phyloP scores from a whole-genome alignment of 2,797 vertebrate species.

The Sebastes kiyomatsui region DNA sequence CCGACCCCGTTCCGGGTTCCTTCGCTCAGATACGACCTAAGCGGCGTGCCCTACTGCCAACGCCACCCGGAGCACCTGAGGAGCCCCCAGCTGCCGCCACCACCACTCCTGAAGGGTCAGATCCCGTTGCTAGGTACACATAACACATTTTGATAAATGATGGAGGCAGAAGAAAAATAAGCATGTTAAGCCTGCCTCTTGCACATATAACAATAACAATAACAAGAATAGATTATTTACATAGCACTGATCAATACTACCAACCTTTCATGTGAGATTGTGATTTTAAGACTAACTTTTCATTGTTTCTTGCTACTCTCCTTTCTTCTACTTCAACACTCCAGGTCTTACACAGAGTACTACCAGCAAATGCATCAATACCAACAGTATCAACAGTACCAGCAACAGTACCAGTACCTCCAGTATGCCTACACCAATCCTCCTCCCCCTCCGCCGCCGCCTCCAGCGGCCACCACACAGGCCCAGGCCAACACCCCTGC shows the following conservation, averaged over 20 bases:
- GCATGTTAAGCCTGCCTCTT: not conserved
- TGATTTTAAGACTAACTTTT: not conserved
- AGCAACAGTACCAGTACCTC: constrained; percentile 85
- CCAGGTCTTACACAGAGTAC: constrained; percentile 85
- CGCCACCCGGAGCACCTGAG: constrained; percentile 81
- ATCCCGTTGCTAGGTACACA: constrained; percentile 81
- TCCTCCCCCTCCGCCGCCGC: constrained; percentile 71
- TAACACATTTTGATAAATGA: not conserved
- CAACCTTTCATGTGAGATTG: not conserved
- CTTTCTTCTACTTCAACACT: not conserved
- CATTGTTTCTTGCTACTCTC: not conserved
- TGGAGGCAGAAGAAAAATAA: not conserved
- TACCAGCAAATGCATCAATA: constrained; percentile 86
- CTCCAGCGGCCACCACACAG: constrained; percentile 61
- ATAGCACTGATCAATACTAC: not conserved
- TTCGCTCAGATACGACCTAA: constrained; percentile 78
- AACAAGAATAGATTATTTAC: not conserved
- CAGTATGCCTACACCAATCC: constrained; percentile 84
- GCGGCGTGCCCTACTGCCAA: constrained; percentile 83
- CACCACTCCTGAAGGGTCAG: constrained; percentile 75
- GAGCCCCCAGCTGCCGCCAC: constrained; percentile 50
- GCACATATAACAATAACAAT: not conserved
- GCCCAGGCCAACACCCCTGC: constrained; percentile 53
- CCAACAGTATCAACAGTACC: constrained; percentile 87
- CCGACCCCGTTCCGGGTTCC: constrained; percentile 84